These are phyloP conservation scores for Brachyrhaphis roseni DNA, from an alignment of 2,797 vertebrate genomes.

Conservation along the genomic window DNA sequence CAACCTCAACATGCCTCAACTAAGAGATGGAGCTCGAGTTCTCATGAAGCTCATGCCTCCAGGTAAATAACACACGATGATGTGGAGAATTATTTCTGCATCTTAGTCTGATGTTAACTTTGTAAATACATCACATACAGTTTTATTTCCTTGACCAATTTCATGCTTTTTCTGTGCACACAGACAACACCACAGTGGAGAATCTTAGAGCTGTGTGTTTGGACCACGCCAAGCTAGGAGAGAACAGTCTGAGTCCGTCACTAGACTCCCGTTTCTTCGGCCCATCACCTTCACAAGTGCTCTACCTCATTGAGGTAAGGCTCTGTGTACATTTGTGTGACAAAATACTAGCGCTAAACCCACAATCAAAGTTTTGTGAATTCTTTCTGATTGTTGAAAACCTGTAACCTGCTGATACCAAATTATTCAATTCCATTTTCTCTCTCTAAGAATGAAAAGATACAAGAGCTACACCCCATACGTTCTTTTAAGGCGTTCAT, in stretches of 20 bases:
- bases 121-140: not conserved
- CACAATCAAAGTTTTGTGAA: not conserved
- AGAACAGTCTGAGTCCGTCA: slow-evolving; percentile 97
- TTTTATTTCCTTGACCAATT: not conserved
- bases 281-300: slow-evolving; percentile 98
- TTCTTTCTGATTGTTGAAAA: not conserved
- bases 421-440: not conserved
- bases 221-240: slow-evolving; percentile 98
- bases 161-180: slow-evolving; percentile 23
- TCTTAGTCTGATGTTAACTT: not conserved
- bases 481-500: not conserved
- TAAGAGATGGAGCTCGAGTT: slow-evolving; percentile 95
- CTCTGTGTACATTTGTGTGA: not conserved
- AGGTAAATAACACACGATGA: slow-evolving; percentile 81
- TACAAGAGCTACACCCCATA: not conserved
- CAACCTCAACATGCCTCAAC: slow-evolving; percentile 96
- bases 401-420: not conserved
- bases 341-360: not conserved
- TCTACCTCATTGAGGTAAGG: slow-evolving; percentile 98
- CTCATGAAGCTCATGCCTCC: slow-evolving; percentile 99
- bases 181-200: slow-evolving; percentile 97
- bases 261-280: slow-evolving; percentile 98
- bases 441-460: not conserved
- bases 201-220: slow-evolving; percentile 96
- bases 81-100: not conserved